A percentile compares a stretch with the other conserved stretches of the same genome.
phyloP scores from a whole-genome alignment of 2,888 invertebrate species.

The Leptinotarsa juncta region DNA sequence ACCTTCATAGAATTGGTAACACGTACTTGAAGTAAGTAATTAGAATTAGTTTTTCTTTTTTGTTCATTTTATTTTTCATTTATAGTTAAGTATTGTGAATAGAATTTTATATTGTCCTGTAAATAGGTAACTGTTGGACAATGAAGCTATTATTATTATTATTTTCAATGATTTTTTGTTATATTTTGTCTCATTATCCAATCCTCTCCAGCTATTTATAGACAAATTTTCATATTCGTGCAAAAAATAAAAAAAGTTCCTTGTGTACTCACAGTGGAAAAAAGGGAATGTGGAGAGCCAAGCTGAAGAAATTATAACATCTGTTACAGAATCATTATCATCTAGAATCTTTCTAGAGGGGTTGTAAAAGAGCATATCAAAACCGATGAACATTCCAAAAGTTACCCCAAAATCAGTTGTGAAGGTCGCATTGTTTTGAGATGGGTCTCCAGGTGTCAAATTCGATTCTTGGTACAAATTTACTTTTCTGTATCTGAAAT shows the following conservation, averaged over 20 bases:
- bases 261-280: conserved; percentile 48
- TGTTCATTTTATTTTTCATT: too few species aligned
- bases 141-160: too few species aligned
- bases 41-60: too few species aligned
- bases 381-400: conserved; percentile 51
- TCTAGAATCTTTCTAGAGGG: conserved; percentile 48
- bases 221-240: background rate
- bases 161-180: too few species aligned
- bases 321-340: conserved; percentile 42
- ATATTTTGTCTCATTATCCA: too few species aligned
- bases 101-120: too few species aligned
- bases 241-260: too few species aligned
- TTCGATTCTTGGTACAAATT: conserved; percentile 49
- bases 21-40: too few species aligned
- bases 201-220: background rate
- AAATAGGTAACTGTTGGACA: too few species aligned
- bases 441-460: conserved; percentile 46
- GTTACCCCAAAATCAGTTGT: conserved; percentile 50
- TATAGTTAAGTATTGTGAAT: too few species aligned
- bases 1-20: too few species aligned
- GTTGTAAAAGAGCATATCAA: conserved; percentile 48
- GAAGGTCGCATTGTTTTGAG: conserved; percentile 44
- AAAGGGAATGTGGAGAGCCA: conserved; percentile 51
- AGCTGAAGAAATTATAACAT: conserved; percentile 49
- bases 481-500: conserved; percentile 52